A percentile compares a stretch with the other conserved stretches of the same genome.
Evolutionary conservation across 2,888 invertebrate genomes (phyloP).

Genomic region (Strigamia maritima): DNA sequence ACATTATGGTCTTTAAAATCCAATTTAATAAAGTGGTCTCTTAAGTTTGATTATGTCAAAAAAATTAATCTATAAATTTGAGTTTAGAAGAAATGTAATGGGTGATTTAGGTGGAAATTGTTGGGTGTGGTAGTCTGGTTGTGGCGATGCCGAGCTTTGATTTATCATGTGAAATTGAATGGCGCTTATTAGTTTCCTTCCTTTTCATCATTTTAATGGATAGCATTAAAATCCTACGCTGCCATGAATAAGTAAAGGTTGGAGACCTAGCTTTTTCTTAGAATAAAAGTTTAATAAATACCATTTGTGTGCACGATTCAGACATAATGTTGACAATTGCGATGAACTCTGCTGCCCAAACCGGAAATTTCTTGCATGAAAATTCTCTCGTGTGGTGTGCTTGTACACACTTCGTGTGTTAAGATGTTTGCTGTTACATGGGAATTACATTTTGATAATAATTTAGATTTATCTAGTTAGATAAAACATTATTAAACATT

Average conservation of each 20-base stretch:
- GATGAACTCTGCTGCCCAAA: background rate
- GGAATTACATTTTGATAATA: background rate
- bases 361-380: background rate
- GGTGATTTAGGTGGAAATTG: slow-evolving; percentile 18
- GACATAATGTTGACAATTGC: background rate
- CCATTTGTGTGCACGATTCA: background rate
- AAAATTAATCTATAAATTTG: slow-evolving; percentile 9
- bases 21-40: slow-evolving; percentile 10
- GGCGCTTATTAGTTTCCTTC: background rate
- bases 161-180: background rate
- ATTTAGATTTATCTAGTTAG: background rate
- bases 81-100: background rate
- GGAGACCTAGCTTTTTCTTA: background rate
- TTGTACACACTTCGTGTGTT: background rate
- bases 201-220: slow-evolving; percentile 6
- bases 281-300: background rate
- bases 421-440: background rate
- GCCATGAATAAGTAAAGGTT: background rate
- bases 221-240: background rate
- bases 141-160: slow-evolving; percentile 8
- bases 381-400: background rate
- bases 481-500: slow-evolving; percentile 9
- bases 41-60: background rate
- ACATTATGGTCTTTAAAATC: background rate
- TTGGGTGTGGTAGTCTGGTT: background rate